A percentile compares a stretch with the other conserved stretches of the same genome.
These are phyloP conservation scores for Oxytorus armatus DNA, from an alignment of 2,888 invertebrate genomes.

Conservation along the genomic window DNA sequence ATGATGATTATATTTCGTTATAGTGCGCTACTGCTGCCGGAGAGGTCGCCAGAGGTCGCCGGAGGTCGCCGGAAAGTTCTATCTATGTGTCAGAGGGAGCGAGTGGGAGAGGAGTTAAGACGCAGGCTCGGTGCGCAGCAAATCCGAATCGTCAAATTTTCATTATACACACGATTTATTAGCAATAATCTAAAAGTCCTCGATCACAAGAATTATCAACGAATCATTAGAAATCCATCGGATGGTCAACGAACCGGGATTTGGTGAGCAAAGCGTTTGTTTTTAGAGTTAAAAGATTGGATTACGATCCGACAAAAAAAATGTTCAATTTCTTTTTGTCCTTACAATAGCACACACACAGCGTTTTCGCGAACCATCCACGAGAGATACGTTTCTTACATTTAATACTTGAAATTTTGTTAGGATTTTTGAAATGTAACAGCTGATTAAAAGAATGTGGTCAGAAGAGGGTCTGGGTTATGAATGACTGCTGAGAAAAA, in stretches of 20 bases:
- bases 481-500: neutral
- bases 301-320: conserved; percentile 7
- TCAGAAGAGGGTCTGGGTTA: conserved; percentile 32
- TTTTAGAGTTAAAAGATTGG: neutral
- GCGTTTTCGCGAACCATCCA: neutral
- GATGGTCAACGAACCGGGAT: no score
- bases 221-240: neutral
- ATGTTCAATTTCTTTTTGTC: neutral
- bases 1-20: conserved; percentile 41
- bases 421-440: conserved; percentile 19
- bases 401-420: conserved; percentile 39
- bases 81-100: conserved; percentile 6
- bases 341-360: conserved; percentile 9
- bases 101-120: conserved; percentile 26
- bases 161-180: conserved; percentile 21
- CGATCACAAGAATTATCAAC: neutral
- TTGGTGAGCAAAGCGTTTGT: no score
- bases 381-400: conserved; percentile 1
- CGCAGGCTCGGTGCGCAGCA: conserved; percentile 63
- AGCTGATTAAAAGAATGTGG: neutral
- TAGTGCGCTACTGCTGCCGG: conserved; percentile 50
- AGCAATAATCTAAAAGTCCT: conserved; percentile 11
- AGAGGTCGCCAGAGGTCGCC: conserved; percentile 55
- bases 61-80: conserved; percentile 33
- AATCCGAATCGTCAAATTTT: conserved; percentile 46